Base-by-base conservation (phyloP, 2,888 invertebrate species). In the Xestia c-nigrum region DNA sequence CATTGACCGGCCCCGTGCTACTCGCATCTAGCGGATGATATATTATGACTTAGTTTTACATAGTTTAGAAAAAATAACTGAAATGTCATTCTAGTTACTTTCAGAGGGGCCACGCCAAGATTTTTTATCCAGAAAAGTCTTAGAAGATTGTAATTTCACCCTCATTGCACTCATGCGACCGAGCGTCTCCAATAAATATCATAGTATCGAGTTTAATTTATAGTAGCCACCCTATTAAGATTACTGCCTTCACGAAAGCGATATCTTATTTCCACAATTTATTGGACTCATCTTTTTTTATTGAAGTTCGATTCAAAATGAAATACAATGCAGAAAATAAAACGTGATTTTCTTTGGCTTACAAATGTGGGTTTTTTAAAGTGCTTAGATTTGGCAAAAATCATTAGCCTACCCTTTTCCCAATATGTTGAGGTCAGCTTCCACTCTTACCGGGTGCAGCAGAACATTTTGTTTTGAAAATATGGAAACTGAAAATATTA, bases 101-200 rank as follows among this genome's bases (percentile, higher is more conserved):
- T 24, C 7, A 1, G 5, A n/a, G 14, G 24, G 3, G 21, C 24
- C 47, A 50, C 12, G n/a, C 3, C 21, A 52, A 50, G 1, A 9
- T 59, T 43, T 64, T 24, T 47, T 31, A n/a, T n/a, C 10, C 0
- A 19, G 31, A 3, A 0, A 59, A 31, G 16, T 50, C 3, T 66
- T 10, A 59, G n/a, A 31, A 76, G n/a, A 59, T 46, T 19, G 7
- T 14, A 31, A 74, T 50, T n/a, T 7, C 16, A 38, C 16, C 19
- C 5, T 38, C 16, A 14, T 63, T 63, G 14, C 7, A 43, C 14
- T 57, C 19, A 55, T 40, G 31, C 47, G 46, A 40, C n/a, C 24
- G 46, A 77, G 46, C 70, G 47, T 47, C 12, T 55, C 63, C 47
- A 72, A 78, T 79, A 72, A 67, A 55, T 68, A 59, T 65, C 38